A percentile compares a stretch with the other conserved stretches of the same genome.
phyloP scores from a whole-genome alignment of 2,888 invertebrate genomes.

The Mactromeris polynyma region DNA sequence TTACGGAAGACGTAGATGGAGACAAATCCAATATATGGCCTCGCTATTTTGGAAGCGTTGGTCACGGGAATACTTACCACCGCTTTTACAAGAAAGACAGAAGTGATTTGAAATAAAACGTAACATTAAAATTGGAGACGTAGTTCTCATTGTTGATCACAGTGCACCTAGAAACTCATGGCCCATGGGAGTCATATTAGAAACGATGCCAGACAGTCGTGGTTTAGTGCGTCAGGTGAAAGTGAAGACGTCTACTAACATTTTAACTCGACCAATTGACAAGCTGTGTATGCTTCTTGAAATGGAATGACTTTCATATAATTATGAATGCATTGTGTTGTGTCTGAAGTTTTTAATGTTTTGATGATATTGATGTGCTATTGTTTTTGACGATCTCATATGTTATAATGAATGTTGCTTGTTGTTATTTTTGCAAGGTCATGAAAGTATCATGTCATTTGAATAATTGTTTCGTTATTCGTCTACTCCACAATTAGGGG shows the following conservation, averaged over 20 bases:
- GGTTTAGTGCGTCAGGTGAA: constrained; percentile 44
- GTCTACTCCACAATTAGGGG: too few species aligned
- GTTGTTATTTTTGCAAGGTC: too few species aligned
- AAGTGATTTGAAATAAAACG: constrained; percentile 37
- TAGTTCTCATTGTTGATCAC: constrained; percentile 39
- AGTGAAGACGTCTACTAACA: constrained; percentile 34
- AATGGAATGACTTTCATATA: not conserved
- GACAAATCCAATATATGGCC: constrained; percentile 56
- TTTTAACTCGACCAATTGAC: not conserved
- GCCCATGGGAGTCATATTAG: constrained; percentile 26
- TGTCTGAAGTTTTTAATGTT: too few species aligned
- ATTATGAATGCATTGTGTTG: too few species aligned
- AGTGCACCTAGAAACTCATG: constrained; percentile 44
- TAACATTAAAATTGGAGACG: constrained; percentile 31
- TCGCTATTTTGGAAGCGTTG: constrained; percentile 59
- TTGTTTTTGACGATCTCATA: too few species aligned
- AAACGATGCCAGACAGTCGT: constrained; percentile 32
- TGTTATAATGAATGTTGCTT: too few species aligned
- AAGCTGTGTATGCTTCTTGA: constrained; percentile 9
- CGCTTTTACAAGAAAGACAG: constrained; percentile 43
- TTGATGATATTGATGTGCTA: too few species aligned
- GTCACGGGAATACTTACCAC: constrained; percentile 39
- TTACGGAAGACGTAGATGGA: constrained; percentile 55
- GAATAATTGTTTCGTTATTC: too few species aligned
- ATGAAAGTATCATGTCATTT: too few species aligned